Evolutionary conservation across 2,888 invertebrate genomes (phyloP).

Genomic region (Heliconius sara): DNA sequence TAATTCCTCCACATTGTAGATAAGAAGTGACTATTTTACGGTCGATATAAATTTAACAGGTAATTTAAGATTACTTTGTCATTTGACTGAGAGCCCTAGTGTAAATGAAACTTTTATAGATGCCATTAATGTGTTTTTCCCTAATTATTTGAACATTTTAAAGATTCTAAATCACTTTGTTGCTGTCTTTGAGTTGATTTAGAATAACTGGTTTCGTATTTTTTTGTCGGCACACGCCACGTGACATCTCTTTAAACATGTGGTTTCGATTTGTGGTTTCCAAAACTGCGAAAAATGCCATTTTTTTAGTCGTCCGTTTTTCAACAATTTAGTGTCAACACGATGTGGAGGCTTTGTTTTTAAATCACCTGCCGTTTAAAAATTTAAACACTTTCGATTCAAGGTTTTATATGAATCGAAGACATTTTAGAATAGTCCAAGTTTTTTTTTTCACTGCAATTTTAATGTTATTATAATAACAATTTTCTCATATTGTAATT

Average conservation of each 20-base stretch:
- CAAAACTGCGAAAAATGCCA: conserved; percentile 65
- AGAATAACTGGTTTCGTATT: conserved; percentile 58
- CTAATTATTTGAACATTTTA: conserved; percentile 33
- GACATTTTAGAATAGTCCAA: conserved; percentile 43
- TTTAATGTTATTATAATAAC: background rate
- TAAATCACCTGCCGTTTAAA: conserved; percentile 63
- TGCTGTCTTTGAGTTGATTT: conserved; percentile 52
- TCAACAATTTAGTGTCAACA: conserved; percentile 66
- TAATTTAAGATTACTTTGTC: conserved; percentile 71
- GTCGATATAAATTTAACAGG: conserved; percentile 61
- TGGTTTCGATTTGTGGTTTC: conserved; percentile 76
- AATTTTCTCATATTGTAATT: background rate
- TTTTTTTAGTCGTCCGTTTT: conserved; percentile 51
- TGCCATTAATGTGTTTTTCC: conserved; percentile 54
- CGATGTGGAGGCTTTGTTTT: conserved; percentile 71
- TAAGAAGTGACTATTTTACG: conserved; percentile 72
- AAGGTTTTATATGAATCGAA: conserved; percentile 44
- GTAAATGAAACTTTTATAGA: conserved; percentile 66
- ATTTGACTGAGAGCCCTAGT: conserved; percentile 60
- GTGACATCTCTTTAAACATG: conserved; percentile 71
- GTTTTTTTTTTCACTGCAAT: conserved; percentile 4
- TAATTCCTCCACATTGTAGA: conserved; percentile 68
- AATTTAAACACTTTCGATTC: conserved; percentile 37
- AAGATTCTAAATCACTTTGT: conserved; percentile 2
- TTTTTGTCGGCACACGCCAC: conserved; percentile 63